Evolutionary conservation across 2,888 invertebrate genomes (phyloP).

Genomic region (Meloe dianella): DNA sequence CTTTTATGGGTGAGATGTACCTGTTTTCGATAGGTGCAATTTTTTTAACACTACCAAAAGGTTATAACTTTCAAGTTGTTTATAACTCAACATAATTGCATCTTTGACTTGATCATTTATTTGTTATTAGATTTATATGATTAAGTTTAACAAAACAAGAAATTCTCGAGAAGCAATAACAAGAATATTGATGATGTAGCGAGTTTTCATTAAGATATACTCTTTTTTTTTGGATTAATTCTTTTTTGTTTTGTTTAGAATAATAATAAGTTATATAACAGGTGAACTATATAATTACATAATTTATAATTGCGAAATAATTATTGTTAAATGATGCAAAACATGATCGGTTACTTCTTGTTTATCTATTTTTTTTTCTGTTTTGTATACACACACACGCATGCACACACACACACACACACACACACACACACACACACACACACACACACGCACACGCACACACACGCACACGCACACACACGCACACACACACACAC

Average conservation of each 20-base stretch:
- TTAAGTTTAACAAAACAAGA: slow-evolving; percentile 3
- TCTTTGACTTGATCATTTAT: slow-evolving; percentile 15
- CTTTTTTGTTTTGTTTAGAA: background rate
- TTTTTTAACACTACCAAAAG: slow-evolving; percentile 13
- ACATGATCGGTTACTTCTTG: background rate
- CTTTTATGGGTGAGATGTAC: background rate
- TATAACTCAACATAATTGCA: slow-evolving; percentile 14
- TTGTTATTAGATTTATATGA: slow-evolving; percentile 14
- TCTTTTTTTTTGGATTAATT: background rate
- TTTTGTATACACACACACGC: background rate
- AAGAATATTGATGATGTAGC: slow-evolving; percentile 9
- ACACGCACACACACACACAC: background rate
- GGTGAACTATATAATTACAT: slow-evolving; percentile 9
- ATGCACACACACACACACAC: background rate
- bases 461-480: background rate
- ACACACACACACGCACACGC: background rate
- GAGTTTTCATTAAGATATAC: background rate
- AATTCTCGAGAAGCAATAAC: background rate
- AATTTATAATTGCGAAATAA: slow-evolving; percentile 8
- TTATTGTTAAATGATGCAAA: slow-evolving; percentile 11
- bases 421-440: background rate
- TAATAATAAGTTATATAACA: background rate
- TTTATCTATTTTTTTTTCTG: background rate
- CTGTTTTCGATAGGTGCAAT: slow-evolving; percentile 10
- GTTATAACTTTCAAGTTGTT: slow-evolving; percentile 16